Evolutionary conservation across 2,113 vertebrate genomes (phyloP).

Genomic region (Mobula hypostoma): DNA sequence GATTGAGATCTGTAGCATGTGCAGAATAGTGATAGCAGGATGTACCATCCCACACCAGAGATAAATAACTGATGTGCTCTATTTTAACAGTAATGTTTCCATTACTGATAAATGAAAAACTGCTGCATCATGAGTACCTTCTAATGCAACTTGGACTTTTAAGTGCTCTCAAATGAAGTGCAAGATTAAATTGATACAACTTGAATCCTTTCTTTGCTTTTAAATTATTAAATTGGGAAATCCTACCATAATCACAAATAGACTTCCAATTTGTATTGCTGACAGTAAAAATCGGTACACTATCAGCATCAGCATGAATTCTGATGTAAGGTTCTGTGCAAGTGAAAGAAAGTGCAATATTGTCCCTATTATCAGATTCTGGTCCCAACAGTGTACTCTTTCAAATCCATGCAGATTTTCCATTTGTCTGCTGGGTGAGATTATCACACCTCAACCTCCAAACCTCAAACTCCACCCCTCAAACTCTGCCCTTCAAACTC

Average conservation of each 20-base stretch:
- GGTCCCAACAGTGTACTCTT: conserved; percentile 45
- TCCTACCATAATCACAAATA: conserved; percentile 15
- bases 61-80: conserved; percentile 11
- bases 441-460: too few species aligned
- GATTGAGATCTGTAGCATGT: conserved; percentile 7
- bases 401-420: conserved; percentile 44
- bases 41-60: not conserved
- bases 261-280: conserved; percentile 15
- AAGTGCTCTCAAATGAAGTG: conserved; percentile 24
- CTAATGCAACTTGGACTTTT: conserved; percentile 25
- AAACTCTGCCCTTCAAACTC: too few species aligned
- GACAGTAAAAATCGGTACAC: not conserved
- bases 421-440: conserved; percentile 50
- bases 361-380: conserved; percentile 43
- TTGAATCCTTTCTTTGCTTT: conserved; percentile 31
- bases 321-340: not conserved
- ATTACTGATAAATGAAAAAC: conserved; percentile 16
- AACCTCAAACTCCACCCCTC: too few species aligned
- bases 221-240: conserved; percentile 37
- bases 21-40: not conserved
- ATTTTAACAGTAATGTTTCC: conserved; percentile 23
- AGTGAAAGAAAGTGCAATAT: conserved; percentile 34
- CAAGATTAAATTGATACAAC: conserved; percentile 29
- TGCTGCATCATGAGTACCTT: conserved; percentile 35
- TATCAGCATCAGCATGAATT: not conserved